These are phyloP conservation scores for Spatulosminthurus flaviceps DNA, from an alignment of 2,888 invertebrate species.

Conservation along the genomic window DNA sequence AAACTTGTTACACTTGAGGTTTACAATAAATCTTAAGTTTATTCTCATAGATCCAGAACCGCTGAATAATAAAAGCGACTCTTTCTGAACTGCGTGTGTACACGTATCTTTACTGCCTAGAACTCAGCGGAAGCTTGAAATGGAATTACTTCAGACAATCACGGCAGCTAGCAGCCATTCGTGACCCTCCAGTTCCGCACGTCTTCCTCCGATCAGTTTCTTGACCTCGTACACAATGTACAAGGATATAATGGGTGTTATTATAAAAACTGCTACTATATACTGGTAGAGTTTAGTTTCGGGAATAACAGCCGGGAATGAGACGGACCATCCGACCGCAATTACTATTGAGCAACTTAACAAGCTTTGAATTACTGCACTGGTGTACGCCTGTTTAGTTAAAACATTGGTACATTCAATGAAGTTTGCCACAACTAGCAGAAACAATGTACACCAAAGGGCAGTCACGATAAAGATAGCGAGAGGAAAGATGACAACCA, in stretches of 20 bases:
- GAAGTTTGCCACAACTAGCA: background rate
- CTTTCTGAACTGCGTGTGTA: too few relatives aligned
- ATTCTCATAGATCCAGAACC: too few relatives aligned
- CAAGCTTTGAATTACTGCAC: background rate
- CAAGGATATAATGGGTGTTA: background rate
- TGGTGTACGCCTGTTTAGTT: background rate
- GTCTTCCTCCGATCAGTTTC: conserved; percentile 21
- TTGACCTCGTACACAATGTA: conserved; percentile 17
- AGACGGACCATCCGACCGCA: background rate
- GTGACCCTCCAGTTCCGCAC: background rate
- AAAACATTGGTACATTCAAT: background rate
- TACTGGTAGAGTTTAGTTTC: background rate
- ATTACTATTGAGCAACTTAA: background rate
- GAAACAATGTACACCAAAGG: background rate
- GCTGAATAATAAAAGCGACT: too few relatives aligned
- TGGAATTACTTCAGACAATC: conserved; percentile 4
- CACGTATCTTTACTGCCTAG: too few relatives aligned
- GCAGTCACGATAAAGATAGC: background rate
- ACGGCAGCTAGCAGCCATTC: conserved; percentile 15
- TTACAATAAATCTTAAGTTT: too few relatives aligned
- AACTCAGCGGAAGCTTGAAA: too few relatives aligned
- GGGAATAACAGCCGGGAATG: background rate
- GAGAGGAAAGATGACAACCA: background rate
- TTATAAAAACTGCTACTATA: background rate
- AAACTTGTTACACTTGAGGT: too few relatives aligned